These are phyloP conservation scores for Crotalus viridis DNA, from an alignment of 2,113 vertebrate genomes.

Conservation along the genomic window DNA sequence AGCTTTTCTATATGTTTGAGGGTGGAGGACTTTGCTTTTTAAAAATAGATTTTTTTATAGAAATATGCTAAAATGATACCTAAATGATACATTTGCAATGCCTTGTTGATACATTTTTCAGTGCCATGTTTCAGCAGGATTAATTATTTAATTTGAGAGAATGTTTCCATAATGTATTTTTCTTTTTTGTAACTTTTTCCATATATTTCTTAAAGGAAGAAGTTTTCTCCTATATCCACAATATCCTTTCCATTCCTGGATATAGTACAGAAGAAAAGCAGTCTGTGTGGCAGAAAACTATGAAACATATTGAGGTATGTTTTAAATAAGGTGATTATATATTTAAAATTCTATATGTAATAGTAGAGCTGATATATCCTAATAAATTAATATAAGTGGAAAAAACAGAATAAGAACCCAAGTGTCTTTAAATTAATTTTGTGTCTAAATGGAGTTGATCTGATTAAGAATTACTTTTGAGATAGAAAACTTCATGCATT, in stretches of 20 bases:
- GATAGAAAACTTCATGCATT: not conserved
- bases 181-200: not conserved
- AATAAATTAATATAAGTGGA: not conserved
- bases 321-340: not conserved
- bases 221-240: constrained; percentile 92
- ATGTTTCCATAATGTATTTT: not conserved
- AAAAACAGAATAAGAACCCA: not conserved
- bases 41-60: not conserved
- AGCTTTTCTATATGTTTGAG: not conserved
- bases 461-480: not conserved
- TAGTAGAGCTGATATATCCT: not conserved
- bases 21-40: not conserved
- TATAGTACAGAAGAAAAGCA: constrained; percentile 87
- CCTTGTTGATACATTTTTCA: not conserved
- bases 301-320: constrained; percentile 83
- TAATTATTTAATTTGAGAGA: not conserved
- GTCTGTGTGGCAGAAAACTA: constrained; percentile 80
- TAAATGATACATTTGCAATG: not conserved
- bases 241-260: constrained; percentile 91
- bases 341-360: not conserved
- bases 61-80: not conserved
- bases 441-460: not conserved
- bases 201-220: constrained; percentile 78
- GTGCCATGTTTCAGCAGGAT: not conserved
- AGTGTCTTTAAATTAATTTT: not conserved